Evolutionary conservation across 2,113 vertebrate genomes (phyloP), one percentile per base, ranked within the genome.

Genomic region (Formicarius rufipectus): DNA sequence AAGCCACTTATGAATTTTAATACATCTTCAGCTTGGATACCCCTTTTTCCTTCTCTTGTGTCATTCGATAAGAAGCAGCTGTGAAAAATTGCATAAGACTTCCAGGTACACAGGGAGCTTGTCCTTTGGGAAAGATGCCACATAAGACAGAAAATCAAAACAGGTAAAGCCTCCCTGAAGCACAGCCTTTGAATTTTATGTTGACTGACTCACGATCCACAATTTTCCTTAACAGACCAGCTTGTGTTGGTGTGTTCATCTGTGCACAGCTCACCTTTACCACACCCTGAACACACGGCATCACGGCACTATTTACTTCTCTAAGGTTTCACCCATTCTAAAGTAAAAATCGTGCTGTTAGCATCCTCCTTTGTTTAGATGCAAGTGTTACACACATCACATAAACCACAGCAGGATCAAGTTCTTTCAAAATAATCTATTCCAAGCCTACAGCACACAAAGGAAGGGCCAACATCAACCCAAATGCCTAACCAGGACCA

Each of bases 51-150:
- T 87, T 55, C 55, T 73, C 85, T 90, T 60, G 15, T 64, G 52
- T 78, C 55, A 90, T 91, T 77, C 60, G 52, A 64, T 72, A 90
- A 84, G 67, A 60, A 87, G 87, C 80, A 93, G 85, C 86, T 94
- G 69, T 52, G 74, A 92, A 90, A 56, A 81, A 72, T 37, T 79
- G 77, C 69, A 49, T 60, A 68, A 94, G 76, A 72, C n/a, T 96
- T 84, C 22, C 74, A 95, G 93, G 88, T 92, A 93, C 64, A 68
- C 23, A 50, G 30, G 49, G 78, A 92, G 76, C 31, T 90, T 74
- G 30, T 56, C 73, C 84, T 91, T 82, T n/a, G 73, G 90, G 73
- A 92, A 83, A 87, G 60, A 78, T 0, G 1, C 68, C 88, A 84
- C 60, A 12, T 16, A 85, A 77, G 82, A 73, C 74, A 83, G 76